Evolutionary conservation across 2,888 invertebrate species (phyloP).

Genomic region (Phorcus lineatus): DNA sequence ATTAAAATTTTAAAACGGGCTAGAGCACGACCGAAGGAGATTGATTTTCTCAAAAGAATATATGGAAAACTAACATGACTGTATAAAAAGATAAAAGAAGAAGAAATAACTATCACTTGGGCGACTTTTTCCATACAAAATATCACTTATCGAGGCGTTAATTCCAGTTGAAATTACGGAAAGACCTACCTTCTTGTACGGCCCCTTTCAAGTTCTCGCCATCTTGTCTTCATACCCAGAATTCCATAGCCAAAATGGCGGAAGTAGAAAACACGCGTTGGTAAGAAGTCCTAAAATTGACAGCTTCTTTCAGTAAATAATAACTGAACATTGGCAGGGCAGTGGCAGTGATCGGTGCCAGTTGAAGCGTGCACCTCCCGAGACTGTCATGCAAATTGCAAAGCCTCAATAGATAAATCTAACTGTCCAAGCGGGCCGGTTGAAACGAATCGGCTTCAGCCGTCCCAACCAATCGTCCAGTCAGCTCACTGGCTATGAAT

Average conservation of each 20-base stretch:
- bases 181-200: slow-evolving; percentile 39
- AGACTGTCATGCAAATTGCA: slow-evolving; percentile 14
- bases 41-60: slow-evolving; percentile 16
- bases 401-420: slow-evolving; percentile 22
- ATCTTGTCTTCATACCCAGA: slow-evolving; percentile 44
- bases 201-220: slow-evolving; percentile 41
- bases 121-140: slow-evolving; percentile 16
- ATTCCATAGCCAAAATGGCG: slow-evolving; percentile 42
- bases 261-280: slow-evolving; percentile 27
- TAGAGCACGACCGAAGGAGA: slow-evolving; percentile 13
- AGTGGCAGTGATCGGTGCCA: background rate
- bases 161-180: slow-evolving; percentile 25
- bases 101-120: background rate
- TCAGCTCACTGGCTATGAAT: slow-evolving; percentile 15
- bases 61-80: background rate
- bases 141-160: background rate
- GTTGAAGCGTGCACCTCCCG: slow-evolving; percentile 2
- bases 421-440: slow-evolving; percentile 19
- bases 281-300: slow-evolving; percentile 26
- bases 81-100: background rate
- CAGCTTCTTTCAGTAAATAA: slow-evolving; percentile 24
- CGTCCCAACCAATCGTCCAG: slow-evolving; percentile 18
- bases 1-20: slow-evolving; percentile 35
- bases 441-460: slow-evolving; percentile 14
- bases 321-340: slow-evolving; percentile 17